phyloP scores from a whole-genome alignment of 2,888 invertebrate genomes.

The Hypolimnas misippus region DNA sequence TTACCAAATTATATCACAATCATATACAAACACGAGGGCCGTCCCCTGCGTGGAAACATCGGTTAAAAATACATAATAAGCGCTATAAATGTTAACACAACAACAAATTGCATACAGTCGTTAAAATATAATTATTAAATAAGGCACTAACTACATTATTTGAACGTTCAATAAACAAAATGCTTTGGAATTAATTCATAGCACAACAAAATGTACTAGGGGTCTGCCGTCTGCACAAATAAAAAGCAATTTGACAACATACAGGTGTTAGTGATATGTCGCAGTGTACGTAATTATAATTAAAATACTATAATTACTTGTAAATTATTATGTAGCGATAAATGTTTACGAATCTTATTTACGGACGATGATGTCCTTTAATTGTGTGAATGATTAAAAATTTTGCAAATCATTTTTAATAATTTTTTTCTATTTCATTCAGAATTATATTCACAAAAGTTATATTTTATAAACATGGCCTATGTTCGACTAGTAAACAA shows the following conservation, averaged over 20 bases:
- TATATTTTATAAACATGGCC: background rate
- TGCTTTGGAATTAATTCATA: conserved; percentile 35
- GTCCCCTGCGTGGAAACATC: conserved; percentile 50
- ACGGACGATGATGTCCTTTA: background rate
- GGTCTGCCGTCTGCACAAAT: background rate
- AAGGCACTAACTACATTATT: conserved; percentile 66
- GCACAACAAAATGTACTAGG: conserved; percentile 24
- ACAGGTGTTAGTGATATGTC: conserved; percentile 15
- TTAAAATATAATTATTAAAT: conserved; percentile 49
- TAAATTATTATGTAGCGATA: background rate
- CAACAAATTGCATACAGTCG: conserved; percentile 35
- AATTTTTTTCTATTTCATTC: background rate
- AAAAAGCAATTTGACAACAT: background rate
- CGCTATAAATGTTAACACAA: conserved; percentile 26
- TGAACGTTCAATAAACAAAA: conserved; percentile 37
- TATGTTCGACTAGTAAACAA: conserved; percentile 7
- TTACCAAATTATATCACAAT: conserved; percentile 75
- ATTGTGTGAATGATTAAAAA: background rate
- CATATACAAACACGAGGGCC: conserved; percentile 53
- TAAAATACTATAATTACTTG: too few species aligned
- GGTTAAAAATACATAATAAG: conserved; percentile 21
- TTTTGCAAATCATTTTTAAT: background rate
- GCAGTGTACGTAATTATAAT: conserved; percentile 8
- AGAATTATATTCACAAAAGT: background rate
- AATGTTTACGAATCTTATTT: background rate